Conservation (phyloP, 2,797 vertebrate genomes). For the Spondyliosoma cantharus region DNA sequence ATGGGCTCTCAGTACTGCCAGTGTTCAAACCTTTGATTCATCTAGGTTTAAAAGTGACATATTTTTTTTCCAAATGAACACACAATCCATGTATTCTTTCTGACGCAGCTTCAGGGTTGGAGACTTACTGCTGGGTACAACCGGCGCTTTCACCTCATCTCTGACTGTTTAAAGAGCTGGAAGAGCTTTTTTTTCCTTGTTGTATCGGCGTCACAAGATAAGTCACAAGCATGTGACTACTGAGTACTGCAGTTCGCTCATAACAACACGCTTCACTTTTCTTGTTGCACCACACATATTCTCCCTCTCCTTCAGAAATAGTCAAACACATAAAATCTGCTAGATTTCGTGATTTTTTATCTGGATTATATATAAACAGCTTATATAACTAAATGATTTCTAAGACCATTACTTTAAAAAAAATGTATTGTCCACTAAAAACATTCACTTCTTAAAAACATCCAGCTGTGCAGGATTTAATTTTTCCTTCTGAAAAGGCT, state of each 20-base stretch:
- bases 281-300: not conserved
- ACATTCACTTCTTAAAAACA: constrained; percentile 9
- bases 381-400: constrained; percentile 16
- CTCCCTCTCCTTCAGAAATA: not conserved
- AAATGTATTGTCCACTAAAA: constrained; percentile 12
- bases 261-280: not conserved
- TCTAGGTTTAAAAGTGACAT: not conserved
- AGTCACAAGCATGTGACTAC: constrained; percentile 3
- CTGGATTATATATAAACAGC: constrained; percentile 17
- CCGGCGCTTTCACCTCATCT: not conserved
- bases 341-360: not conserved
- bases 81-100: not conserved
- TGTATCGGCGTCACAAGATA: constrained; percentile 27
- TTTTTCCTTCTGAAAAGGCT: constrained; percentile 3
- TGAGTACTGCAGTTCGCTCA: not conserved
- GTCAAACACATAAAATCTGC: not conserved
- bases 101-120: not conserved
- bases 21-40: not conserved
- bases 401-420: not conserved
- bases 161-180: not conserved
- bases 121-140: not conserved
- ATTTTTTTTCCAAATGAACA: not conserved
- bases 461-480: not conserved
- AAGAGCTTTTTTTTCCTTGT: not conserved
- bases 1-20: not conserved